A percentile compares a stretch with the other conserved stretches of the same genome.
phyloP scores from a whole-genome alignment of 2,113 vertebrate genomes.

The Oryzias curvinotus region DNA sequence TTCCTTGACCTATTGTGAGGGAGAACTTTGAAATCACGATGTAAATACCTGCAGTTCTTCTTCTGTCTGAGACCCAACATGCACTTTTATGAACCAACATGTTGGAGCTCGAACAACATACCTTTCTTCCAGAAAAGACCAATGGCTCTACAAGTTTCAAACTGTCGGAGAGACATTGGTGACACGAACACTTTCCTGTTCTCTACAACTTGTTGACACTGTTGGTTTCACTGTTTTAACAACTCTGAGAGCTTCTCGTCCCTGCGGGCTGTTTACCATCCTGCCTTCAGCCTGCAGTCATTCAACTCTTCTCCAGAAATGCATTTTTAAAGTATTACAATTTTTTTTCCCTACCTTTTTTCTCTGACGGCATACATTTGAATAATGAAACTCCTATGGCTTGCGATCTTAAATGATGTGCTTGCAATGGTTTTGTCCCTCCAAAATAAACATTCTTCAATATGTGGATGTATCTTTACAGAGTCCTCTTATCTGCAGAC shows the following conservation, averaged over 20 bases:
- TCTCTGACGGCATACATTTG: no score
- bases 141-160: constrained; percentile 1
- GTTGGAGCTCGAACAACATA: constrained; percentile 17
- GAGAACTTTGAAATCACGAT: no score
- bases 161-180: not conserved
- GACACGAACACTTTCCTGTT: not conserved
- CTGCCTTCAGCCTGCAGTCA: not conserved
- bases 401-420: no score
- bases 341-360: no score
- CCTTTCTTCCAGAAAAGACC: not conserved
- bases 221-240: not conserved
- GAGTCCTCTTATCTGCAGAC: no score
- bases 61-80: not conserved
- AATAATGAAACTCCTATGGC: no score
- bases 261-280: not conserved
- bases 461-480: no score
- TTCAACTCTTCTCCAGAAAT: not conserved
- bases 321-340: no score
- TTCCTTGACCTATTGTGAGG: no score
- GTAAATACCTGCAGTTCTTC: constrained; percentile 1
- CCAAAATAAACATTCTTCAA: no score
- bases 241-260: not conserved
- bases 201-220: not conserved
- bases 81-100: not conserved
- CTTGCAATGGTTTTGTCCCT: no score